Base-by-base conservation (phyloP, 2,888 invertebrate genomes). In the Ashinkailepas kermadecensis region DNA sequence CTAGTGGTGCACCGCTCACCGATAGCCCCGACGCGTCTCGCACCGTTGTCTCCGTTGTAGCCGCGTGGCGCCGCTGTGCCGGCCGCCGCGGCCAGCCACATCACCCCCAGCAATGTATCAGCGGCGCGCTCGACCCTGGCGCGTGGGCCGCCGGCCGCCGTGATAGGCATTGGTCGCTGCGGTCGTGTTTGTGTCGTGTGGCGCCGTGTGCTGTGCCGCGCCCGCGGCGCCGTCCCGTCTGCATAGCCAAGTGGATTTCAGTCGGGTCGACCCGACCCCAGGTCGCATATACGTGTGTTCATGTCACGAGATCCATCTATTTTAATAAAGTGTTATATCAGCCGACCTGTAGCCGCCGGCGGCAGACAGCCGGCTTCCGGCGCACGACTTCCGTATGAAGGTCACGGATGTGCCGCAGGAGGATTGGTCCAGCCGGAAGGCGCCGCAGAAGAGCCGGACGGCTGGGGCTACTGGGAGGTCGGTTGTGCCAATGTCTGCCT, bases 301-400 rank as follows among this genome's bases (percentile, higher is more conserved):
- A 74, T 56, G 74, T 74, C 54, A 18, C 74, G 21, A 74, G 21
- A 74, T 18, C 56, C 74, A 74, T 74, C 74, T 74, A 74, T 74
- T 74, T 74, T 74, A 74, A 74, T 74, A 74, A 74, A 74, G 74
- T 56, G 74, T 74, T 54, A 70, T 18, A 59, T 15, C 15, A 59
- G 59, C 59, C 12, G 15, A 59, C 39, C 39, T 39, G 39, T 39
- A 39, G 39, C 39, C 39, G 39, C 39, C 39, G 39, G 39, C 39
- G 39, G 39, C 39, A 39, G 39, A 39, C 39, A 4, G 39, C 39
- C 39, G 39, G 4, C 39, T 1, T 39, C 39, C 39, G 39, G 39
- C 39, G 39, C 39, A 39, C 39, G 2, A 39, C 39, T 39, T 39
- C 39, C 39, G 39, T 39, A 4, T 39, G 2, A 39, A 39, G 39